Percentiles rank a stretch among this genome's conserved stretches.
phyloP scores from a whole-genome alignment of 2,888 invertebrate genomes.

The Nymphalis urticae region DNA sequence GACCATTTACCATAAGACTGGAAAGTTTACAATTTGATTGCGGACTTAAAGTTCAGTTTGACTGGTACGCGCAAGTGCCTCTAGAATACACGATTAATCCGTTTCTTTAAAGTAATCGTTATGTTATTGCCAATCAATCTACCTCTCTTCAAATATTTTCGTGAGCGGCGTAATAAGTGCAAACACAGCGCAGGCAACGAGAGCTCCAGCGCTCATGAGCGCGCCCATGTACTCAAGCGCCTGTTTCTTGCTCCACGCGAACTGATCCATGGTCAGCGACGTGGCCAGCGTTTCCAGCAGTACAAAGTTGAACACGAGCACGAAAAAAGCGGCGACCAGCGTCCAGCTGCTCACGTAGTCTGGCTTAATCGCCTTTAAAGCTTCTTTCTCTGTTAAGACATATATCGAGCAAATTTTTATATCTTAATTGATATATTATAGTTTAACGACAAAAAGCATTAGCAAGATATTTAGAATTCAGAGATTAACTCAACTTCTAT shows the following conservation, averaged over 20 bases:
- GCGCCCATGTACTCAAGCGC: constrained; percentile 91
- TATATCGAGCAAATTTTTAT: no score
- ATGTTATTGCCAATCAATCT: constrained; percentile 34
- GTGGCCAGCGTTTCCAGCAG: constrained; percentile 92
- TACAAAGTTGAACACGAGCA: constrained; percentile 93
- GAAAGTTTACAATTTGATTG: no score
- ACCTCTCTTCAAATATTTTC: constrained; percentile 86
- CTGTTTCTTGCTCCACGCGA: constrained; percentile 90
- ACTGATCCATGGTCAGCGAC: constrained; percentile 93
- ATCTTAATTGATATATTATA: no score
- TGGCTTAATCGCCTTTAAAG: constrained; percentile 85
- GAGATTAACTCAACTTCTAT: no score
- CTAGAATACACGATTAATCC: background rate
- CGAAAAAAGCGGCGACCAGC: constrained; percentile 89
- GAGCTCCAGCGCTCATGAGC: constrained; percentile 89
- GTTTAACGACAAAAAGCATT: no score
- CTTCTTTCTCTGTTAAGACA: constrained; percentile 84
- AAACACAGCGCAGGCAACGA: constrained; percentile 89
- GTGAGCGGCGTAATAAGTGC: constrained; percentile 86
- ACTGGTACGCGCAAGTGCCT: no score
- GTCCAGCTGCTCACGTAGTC: constrained; percentile 90
- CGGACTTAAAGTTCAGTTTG: no score
- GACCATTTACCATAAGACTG: no score
- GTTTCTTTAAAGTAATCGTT: no score
- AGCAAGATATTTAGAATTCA: no score